These are phyloP conservation scores for Ceyx margarethae DNA, from an alignment of 2,113 vertebrate genomes.

Conservation along the genomic window DNA sequence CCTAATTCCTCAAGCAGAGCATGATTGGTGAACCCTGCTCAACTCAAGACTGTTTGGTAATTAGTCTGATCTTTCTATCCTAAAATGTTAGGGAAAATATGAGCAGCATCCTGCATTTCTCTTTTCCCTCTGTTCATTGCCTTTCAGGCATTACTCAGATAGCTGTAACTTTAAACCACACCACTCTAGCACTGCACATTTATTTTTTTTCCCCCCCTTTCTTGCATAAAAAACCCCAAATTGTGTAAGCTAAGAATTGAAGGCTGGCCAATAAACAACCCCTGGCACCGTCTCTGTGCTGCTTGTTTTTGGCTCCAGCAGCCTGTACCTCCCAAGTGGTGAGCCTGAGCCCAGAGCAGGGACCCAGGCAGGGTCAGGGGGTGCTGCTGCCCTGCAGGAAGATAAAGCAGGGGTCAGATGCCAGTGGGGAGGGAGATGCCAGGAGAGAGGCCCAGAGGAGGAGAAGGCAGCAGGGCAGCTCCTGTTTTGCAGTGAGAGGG, in stretches of 20 bases:
- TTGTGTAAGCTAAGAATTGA: slow-evolving; percentile 7
- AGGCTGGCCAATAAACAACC: not conserved
- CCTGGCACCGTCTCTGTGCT: not conserved
- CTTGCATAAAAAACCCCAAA: not conserved
- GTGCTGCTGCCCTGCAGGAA: not conserved
- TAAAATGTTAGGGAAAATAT: slow-evolving; percentile 1
- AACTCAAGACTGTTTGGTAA: slow-evolving; percentile 5
- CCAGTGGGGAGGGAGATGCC: not conserved
- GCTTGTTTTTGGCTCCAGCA: not conserved
- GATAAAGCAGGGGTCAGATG: not conserved
- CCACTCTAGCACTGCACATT: not conserved
- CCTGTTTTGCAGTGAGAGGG: not conserved
- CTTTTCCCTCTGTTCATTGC: not conserved
- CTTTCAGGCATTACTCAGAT: slow-evolving; percentile 4
- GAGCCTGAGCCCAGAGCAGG: not conserved
- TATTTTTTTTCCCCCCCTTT: rapidly evolving
- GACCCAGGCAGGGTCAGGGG: not conserved
- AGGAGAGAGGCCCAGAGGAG: not conserved
- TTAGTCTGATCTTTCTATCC: slow-evolving; percentile 39
- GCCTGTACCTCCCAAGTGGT: slow-evolving; percentile 35
- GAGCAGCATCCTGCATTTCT: not conserved
- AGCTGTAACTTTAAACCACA: slow-evolving; percentile 2
- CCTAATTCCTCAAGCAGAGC: slow-evolving; percentile 14
- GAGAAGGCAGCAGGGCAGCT: not conserved
- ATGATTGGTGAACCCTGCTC: slow-evolving; percentile 34